Evolutionary conservation across 1,140 invertebrate species (phyloP).

Genomic region (Drosophila mayri): DNA sequence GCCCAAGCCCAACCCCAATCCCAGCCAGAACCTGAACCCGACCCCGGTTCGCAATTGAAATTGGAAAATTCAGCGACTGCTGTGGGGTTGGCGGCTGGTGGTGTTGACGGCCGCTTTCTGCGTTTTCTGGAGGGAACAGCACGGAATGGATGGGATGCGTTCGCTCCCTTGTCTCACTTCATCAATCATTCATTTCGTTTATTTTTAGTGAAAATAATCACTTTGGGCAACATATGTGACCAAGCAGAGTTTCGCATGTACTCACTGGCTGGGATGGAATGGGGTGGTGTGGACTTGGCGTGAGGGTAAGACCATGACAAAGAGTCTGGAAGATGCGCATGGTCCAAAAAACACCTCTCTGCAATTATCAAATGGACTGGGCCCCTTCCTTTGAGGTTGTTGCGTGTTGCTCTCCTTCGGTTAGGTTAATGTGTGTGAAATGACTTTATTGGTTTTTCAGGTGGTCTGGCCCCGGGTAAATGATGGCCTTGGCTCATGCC

Average conservation of each 20-base stretch:
- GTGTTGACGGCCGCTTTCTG: conserved; percentile 64
- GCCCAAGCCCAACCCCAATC: not conserved
- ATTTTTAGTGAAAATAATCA: conserved; percentile 83
- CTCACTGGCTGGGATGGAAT: conserved; percentile 18
- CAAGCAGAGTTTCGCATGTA: conserved; percentile 73
- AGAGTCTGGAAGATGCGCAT: conserved; percentile 50
- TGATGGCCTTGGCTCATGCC: conserved; percentile 45
- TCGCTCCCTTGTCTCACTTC: conserved; percentile 79
- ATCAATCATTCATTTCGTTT: conserved; percentile 82
- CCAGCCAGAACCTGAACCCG: conserved; percentile 1
- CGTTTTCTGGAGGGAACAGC: conserved; percentile 20
- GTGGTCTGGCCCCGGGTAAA: conserved; percentile 38
- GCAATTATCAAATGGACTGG: conserved; percentile 77
- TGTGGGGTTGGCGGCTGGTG: conserved; percentile 38
- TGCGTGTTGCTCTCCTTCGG: conserved; percentile 33
- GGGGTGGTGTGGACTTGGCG: conserved; percentile 1
- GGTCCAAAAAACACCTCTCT: conserved; percentile 55
- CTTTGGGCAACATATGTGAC: conserved; percentile 78
- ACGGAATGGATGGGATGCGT: conserved; percentile 32
- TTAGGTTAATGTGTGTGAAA: conserved; percentile 70
- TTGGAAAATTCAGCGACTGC: conserved; percentile 32
- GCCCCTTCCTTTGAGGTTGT: conserved; percentile 14
- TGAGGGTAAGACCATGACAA: conserved; percentile 45
- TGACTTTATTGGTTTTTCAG: conserved; percentile 74
- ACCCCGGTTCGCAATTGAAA: conserved; percentile 24